Conservation (phyloP, 2,113 vertebrate genomes). For the Micronycteris hirsuta region DNA sequence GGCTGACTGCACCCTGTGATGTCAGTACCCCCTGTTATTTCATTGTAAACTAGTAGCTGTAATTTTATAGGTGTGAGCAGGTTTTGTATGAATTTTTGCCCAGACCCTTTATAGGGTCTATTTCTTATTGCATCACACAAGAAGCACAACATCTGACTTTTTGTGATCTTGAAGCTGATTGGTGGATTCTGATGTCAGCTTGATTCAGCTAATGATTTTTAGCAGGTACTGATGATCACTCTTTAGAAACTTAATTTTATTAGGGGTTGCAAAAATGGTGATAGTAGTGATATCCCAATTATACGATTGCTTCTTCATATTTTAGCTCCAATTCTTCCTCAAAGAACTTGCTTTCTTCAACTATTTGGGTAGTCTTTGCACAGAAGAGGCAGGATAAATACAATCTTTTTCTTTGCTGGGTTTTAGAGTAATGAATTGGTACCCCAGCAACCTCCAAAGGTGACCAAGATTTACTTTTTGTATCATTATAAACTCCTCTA, state of each 20-base stretch:
- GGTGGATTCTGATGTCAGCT: not conserved
- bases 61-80: not conserved
- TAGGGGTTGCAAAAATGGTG: not conserved
- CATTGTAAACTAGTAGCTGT: not conserved
- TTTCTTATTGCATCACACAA: not conserved
- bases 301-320: not conserved
- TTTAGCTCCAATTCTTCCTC: not conserved
- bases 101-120: not conserved
- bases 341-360: constrained; percentile 6
- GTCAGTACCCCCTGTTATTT: not conserved
- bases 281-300: not conserved
- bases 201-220: not conserved
- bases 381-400: not conserved
- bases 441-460: not conserved
- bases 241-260: not conserved
- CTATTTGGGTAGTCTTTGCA: not conserved
- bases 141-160: not conserved
- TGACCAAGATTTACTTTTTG: constrained; percentile 22
- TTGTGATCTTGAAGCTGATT: not conserved
- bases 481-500: not conserved
- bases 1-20: not conserved
- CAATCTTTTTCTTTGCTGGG: not conserved
- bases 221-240: not conserved
- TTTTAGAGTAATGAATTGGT: not conserved
- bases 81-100: not conserved